These are phyloP conservation scores for Nephrocerus scutellatus DNA, from an alignment of 2,888 invertebrate species.

Conservation along the genomic window DNA sequence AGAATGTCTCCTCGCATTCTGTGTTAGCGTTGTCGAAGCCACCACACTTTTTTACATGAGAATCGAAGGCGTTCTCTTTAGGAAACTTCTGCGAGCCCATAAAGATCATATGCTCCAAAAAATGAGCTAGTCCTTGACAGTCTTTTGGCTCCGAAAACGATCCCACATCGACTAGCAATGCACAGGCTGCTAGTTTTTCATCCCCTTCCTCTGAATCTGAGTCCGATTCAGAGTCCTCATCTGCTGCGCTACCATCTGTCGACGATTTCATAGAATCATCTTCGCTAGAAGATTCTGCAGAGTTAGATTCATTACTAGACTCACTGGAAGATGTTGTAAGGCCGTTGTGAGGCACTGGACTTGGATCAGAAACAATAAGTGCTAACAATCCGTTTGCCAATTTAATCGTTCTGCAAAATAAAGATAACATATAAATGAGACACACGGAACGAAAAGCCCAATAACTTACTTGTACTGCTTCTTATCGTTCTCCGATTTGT, in stretches of 20 bases:
- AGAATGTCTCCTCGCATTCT: conserved; percentile 78
- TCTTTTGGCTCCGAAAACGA: conserved; percentile 70
- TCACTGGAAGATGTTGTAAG: too few relatives aligned
- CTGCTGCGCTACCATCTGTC: conserved; percentile 26
- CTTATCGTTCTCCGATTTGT: conserved; percentile 69
- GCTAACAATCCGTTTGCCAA: conserved; percentile 66
- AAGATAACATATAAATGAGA: background rate
- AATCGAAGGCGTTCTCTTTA: conserved; percentile 76
- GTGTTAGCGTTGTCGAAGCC: conserved; percentile 84
- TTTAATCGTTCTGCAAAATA: conserved; percentile 52
- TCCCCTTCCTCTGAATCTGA: conserved; percentile 33
- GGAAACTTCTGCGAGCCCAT: conserved; percentile 90
- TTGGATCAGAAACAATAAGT: conserved; percentile 62
- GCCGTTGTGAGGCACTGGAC: conserved; percentile 40
- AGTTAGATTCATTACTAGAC: too few relatives aligned
- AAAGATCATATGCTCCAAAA: conserved; percentile 86
- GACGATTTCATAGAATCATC: conserved; percentile 26
- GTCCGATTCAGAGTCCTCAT: conserved; percentile 18
- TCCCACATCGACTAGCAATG: conserved; percentile 68
- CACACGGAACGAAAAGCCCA: background rate
- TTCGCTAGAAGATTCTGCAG: conserved; percentile 19
- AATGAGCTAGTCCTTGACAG: conserved; percentile 78
- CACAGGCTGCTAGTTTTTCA: conserved; percentile 61
- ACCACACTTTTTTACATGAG: conserved; percentile 74
- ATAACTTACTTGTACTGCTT: conserved; percentile 64